Evolutionary conservation across 1,140 invertebrate genomes (phyloP).

Genomic region (Dolichoris vasculosae): DNA sequence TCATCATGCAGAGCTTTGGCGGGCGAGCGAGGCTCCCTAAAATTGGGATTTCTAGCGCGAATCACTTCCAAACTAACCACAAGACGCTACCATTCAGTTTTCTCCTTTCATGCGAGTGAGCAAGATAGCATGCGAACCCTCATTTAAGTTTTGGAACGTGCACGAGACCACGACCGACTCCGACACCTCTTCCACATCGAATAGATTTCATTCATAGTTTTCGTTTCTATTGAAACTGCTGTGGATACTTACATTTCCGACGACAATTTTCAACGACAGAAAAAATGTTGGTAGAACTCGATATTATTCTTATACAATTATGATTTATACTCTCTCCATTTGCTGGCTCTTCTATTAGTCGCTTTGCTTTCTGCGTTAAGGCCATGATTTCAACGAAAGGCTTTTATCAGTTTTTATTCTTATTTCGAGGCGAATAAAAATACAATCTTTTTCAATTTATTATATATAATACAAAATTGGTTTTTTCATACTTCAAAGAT

Average conservation of each 20-base stretch:
- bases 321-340: neutral
- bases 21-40: neutral
- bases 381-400: too few species aligned
- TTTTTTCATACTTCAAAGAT: too few species aligned
- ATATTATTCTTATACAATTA: neutral
- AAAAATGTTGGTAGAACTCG: neutral
- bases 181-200: neutral
- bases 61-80: conserved; percentile 62
- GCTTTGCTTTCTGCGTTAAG: too few species aligned
- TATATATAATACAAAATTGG: too few species aligned
- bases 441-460: too few species aligned
- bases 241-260: neutral
- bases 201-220: neutral
- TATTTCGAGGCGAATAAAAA: too few species aligned
- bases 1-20: conserved; percentile 52
- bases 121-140: conserved; percentile 42
- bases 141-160: conserved; percentile 51
- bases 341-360: neutral
- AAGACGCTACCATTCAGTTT: conserved; percentile 53
- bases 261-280: neutral
- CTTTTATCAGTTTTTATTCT: too few species aligned
- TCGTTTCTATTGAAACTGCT: neutral
- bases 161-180: neutral
- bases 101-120: conserved; percentile 44
- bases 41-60: conserved; percentile 59